Percentiles rank a stretch among this genome's conserved stretches.
phyloP scores from a whole-genome alignment of 30 jellyfish, hydroid and myxozoan genomes.

The Pelagia noctiluca region DNA sequence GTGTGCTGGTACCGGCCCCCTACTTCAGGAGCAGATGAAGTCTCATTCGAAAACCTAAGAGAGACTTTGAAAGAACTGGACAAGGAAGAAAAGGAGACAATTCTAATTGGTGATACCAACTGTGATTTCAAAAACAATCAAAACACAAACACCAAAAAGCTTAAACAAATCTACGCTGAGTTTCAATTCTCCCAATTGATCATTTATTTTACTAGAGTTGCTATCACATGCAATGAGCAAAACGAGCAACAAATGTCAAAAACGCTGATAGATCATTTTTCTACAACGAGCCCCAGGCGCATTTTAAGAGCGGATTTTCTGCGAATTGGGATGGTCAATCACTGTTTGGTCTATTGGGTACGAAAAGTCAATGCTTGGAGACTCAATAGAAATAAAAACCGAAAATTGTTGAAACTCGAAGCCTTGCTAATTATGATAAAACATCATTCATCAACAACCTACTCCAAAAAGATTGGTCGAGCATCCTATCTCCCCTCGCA shows the following conservation, averaged over 20 bases:
- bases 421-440: conserved; percentile 1
- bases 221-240: conserved; percentile 15
- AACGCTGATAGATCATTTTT: conserved; percentile 22
- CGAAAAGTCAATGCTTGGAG: not conserved
- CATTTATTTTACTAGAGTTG: conserved; percentile 17
- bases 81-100: conserved; percentile 23
- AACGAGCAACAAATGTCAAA: conserved; percentile 7
- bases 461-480: conserved; percentile 54
- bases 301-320: conserved; percentile 38
- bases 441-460: conserved; percentile 44
- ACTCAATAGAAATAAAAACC: not conserved
- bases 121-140: conserved; percentile 6
- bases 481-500: conserved; percentile 57
- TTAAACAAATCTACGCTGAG: conserved; percentile 27
- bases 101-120: conserved; percentile 33
- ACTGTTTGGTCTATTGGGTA: no score
- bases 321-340: conserved; percentile 30
- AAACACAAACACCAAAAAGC: conserved; percentile 38
- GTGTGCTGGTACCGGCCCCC: not conserved
- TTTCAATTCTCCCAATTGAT: conserved; percentile 34
- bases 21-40: not conserved
- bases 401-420: conserved; percentile 5
- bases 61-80: conserved; percentile 7
- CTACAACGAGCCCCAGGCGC: no score
- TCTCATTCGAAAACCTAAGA: not conserved